Evolutionary conservation across 2,113 vertebrate genomes (phyloP).

Genomic region (Channa maculata): DNA sequence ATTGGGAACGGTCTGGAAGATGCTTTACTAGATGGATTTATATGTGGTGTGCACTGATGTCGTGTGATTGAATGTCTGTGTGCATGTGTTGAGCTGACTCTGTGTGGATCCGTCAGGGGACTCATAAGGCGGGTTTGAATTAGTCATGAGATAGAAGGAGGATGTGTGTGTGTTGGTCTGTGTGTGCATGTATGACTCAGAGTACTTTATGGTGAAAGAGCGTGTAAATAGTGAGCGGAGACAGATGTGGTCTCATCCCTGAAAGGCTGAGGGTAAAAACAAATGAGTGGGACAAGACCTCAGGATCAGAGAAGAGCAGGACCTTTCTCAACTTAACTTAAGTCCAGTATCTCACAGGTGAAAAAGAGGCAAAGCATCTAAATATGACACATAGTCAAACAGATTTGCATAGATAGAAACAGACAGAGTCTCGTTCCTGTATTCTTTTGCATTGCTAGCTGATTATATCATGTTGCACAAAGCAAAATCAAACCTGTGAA

Average conservation of each 20-base stretch:
- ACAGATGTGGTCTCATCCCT: slow-evolving; percentile 78
- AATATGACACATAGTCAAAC: slow-evolving; percentile 2
- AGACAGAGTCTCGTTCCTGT: slow-evolving; percentile 9
- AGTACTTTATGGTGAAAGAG: slow-evolving; percentile 76
- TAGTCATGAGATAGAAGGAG: slow-evolving; percentile 75
- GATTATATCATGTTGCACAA: slow-evolving; percentile 71
- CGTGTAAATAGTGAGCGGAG: slow-evolving; percentile 80
- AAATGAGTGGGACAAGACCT: slow-evolving; percentile 61
- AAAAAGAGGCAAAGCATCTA: slow-evolving; percentile 28
- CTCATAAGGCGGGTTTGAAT: slow-evolving; percentile 82
- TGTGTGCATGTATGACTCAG: slow-evolving; percentile 51
- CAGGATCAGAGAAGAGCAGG: slow-evolving; percentile 42
- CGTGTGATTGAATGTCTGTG: slow-evolving; percentile 80
- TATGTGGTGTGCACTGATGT: slow-evolving; percentile 66
- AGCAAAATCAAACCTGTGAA: slow-evolving; percentile 68
- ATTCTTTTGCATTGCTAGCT: slow-evolving; percentile 11
- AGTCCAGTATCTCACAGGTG: slow-evolving; percentile 6
- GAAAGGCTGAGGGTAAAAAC: slow-evolving; percentile 68
- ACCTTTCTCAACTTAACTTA: slow-evolving; percentile 53
- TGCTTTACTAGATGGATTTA: slow-evolving; percentile 80
- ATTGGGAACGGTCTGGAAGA: slow-evolving; percentile 75
- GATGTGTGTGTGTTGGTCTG: slow-evolving; percentile 57
- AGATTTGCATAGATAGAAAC: slow-evolving; percentile 4
- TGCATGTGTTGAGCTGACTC: slow-evolving; percentile 79
- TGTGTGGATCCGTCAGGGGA: slow-evolving; percentile 75